Base-by-base conservation (phyloP, 2,113 vertebrate genomes). In the Chloebia gouldiae region DNA sequence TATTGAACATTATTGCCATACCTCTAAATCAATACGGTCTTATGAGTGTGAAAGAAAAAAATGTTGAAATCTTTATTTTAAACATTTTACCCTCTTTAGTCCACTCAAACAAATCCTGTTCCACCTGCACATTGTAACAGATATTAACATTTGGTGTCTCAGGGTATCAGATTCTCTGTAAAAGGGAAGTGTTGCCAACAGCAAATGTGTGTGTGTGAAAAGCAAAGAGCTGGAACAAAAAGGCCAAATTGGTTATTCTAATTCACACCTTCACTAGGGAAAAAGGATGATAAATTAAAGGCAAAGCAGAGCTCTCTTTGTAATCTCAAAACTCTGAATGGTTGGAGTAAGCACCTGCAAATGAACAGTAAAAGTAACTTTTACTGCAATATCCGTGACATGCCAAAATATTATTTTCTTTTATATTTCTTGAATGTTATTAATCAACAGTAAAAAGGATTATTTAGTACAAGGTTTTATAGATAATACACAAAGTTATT, bases 91-190 rank as follows among this genome's bases (percentile, higher is more conserved):
- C 3, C 9, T 28, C 7, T 13, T 76, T 30, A 37, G 7, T 3
- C 5, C 8, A 40, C 22, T 23, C 3, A 18, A 68, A 65, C 18
- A 45, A 77, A 24, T 8, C 5, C 24, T n/a, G 5, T 33, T 91
- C 50, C 11, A 50, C 30, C 47, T 59, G 16, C 28, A 44, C 20
- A 11, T 64, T 0, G 0, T 15, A 47, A 37, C 9, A 73, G 19
- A 33, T 21, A 75, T 8, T 31, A 53, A 44, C 2, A 35, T 14
- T 25, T 47, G 8, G 11, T 54, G 25, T 44, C 33, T 65, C 20
- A 63, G 17, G 27, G 15, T 12, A 76, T 70, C 3, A 56, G 12
- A 31, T 27, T 33, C 31, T 81, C 8, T 37, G 11, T 5, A 44
- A 61, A 39, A 83, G 23, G 37, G 42, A 85, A 66, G 24, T n/a